These are phyloP conservation scores for Wasmannia auropunctata DNA, from an alignment of 1,140 invertebrate genomes.

Conservation along the genomic window DNA sequence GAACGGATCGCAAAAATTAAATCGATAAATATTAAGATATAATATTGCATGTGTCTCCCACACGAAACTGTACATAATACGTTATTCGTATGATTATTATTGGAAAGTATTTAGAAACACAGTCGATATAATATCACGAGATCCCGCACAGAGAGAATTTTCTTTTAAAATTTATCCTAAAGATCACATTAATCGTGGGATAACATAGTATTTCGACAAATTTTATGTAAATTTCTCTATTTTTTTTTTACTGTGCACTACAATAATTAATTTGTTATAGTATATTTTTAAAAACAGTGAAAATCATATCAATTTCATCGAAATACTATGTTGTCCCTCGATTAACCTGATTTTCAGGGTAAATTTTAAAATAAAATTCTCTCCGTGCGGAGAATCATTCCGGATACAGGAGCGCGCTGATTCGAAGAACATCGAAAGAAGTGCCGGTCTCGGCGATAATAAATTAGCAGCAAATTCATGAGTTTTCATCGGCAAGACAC, in stretches of 20 bases:
- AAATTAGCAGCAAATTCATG: conserved; percentile 74
- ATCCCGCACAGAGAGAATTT: conserved; percentile 39
- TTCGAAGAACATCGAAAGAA: conserved; percentile 10
- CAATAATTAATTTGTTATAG: no score
- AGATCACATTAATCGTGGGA: no score
- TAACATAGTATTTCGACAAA: no score
- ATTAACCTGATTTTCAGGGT: no score
- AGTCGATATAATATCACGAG: not conserved
- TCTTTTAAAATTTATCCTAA: no score
- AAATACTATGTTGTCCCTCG: no score
- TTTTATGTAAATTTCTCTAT: no score
- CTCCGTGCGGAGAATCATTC: no score
- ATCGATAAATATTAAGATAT: not conserved
- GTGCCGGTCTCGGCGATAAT: conserved; percentile 51
- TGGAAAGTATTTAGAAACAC: not conserved
- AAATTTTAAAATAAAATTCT: no score
- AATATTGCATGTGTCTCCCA: not conserved
- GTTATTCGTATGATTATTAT: not conserved
- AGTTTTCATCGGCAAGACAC: conserved; percentile 64
- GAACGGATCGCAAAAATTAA: not conserved
- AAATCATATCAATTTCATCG: no score
- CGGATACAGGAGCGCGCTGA: conserved; percentile 29
- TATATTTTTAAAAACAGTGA: no score
- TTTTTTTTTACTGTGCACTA: no score
- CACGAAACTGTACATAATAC: not conserved